Base-by-base conservation (phyloP, 2,888 invertebrate species). In the Stomorhina lunata region DNA sequence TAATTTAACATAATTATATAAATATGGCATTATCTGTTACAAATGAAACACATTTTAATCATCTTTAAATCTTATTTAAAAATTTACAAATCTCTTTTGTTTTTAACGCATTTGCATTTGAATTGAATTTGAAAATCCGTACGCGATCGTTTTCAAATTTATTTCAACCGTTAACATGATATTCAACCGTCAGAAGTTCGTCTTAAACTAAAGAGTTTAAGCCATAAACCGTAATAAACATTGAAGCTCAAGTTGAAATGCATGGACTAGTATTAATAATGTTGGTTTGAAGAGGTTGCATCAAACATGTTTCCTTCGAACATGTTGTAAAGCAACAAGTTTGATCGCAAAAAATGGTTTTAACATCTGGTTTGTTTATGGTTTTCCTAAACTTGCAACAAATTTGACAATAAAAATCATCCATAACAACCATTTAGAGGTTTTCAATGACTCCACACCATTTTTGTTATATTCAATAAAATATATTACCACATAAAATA, bases 161-260 rank as follows among this genome's bases (percentile, higher is more conserved):
- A 12, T 57, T 63, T 84, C 43, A 78, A 63, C 84, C 84, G 85
- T 65, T 84, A 43, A n/a, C 57, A 71, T 59, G 84, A 73, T 81
- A 75, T 83, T 77, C 32, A 81, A 69, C 4, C 84, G 80, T 84
- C 82, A 83, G 86, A 84, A 86, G 85, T 84, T 86, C 87, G 86
- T 83, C 85, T 86, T 84, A 83, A 84, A 89, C 89, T 89, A 86
- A 79, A 75, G 69, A 25, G 76, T 77, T 82, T 76, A 72, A 71
- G 53, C 65, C 61, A 48, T 37, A 71, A 61, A 81, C 66, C 68
- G 68, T 55, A 53, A 25, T 55, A 45, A 73, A 69, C 80, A 72
- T 50, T 57, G 48, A 57, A 50, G 3, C 9, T 25, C 9, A 3
- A 7, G 6, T 15, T 50, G 27, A 20, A 76, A 25, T 65, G 72